Evolutionary conservation across 2,113 vertebrate species (phyloP), one percentile per base, ranked within the genome.

Genomic region (Charadrius vociferus): DNA sequence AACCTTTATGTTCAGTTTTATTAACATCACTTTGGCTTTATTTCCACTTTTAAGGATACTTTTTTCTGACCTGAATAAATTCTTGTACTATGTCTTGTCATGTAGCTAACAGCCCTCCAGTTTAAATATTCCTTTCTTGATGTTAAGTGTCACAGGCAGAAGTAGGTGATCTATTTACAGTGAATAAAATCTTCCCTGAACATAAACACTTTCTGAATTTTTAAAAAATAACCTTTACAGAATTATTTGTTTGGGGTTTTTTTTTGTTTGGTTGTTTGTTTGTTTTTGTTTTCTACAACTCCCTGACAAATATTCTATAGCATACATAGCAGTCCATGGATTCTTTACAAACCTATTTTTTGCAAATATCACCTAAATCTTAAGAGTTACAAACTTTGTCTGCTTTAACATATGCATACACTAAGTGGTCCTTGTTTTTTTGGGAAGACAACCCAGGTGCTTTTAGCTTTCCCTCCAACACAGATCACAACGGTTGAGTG

Each of bases 1-100:
- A 90, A 78, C 50, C 41, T 87, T n/a, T 77, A 5, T 52, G 29
- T 91, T 95, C 62, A 78, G 58, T 83, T 95, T 81, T 94, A 94
- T 91, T 95, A 93, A 73, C 52, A 95, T 89, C 49, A 75, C 17
- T 81, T 86, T 86, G 73, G 52, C 22, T 91, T 81, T 81, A 61
- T 80, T 95, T 97, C 91, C 39, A 84, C 67, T 94, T 89, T 61
- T 81, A 95, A 78, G n/a, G 58, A 79, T 81, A 45, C 9, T 47
- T 84, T 86, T 94, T 93, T 89, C 62, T 95, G 73, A 87, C 62
- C 77, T 66, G 81, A 95, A 95, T 81, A 95, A 90, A 89, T 87
- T 89, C n/a, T 82, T 85, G 29, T 78, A 82, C 55, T 73, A 58
- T n/a, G 21, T 39, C 58, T 93, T 87, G 37, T 80, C 66, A 58